A percentile compares a stretch with the other conserved stretches of the same genome.
phyloP scores from a whole-genome alignment of 2,113 vertebrate species.

The Austrofundulus limnaeus region DNA sequence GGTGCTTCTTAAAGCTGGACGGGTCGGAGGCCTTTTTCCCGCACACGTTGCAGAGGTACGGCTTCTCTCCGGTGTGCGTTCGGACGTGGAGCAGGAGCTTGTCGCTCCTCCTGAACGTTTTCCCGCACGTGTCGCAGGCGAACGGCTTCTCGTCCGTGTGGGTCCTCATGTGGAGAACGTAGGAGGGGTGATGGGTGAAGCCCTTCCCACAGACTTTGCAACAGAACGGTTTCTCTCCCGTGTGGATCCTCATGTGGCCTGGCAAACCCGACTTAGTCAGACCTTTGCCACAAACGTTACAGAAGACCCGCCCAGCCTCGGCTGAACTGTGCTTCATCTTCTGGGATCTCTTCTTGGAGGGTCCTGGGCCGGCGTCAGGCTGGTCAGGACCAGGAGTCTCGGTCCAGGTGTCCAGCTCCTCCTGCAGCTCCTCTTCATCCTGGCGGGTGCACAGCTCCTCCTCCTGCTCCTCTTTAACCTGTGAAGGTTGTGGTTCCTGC shows the following conservation, averaged over 20 bases:
- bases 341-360: not conserved
- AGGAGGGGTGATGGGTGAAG: not conserved
- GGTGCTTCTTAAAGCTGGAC: not conserved
- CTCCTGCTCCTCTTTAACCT: not conserved
- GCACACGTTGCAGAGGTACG: slow-evolving; percentile 1
- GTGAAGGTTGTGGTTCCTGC: not conserved
- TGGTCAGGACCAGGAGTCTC: not conserved
- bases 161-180: not conserved
- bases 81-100: not conserved
- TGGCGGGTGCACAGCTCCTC: not conserved
- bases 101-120: not conserved
- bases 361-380: not conserved
- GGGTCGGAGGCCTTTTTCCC: not conserved
- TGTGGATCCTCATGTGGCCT: no score
- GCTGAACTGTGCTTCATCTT: not conserved
- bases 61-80: not conserved
- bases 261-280: not conserved
- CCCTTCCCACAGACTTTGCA: not conserved
- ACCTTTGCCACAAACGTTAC: not conserved
- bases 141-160: not conserved
- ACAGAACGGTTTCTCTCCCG: no score
- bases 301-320: no score
- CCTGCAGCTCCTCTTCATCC: not conserved
- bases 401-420: not conserved
- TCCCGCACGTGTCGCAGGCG: not conserved